Percentiles rank a stretch among this genome's conserved stretches.
phyloP scores from a whole-genome alignment of 2,113 vertebrate species.

The Mustelus asterias region DNA sequence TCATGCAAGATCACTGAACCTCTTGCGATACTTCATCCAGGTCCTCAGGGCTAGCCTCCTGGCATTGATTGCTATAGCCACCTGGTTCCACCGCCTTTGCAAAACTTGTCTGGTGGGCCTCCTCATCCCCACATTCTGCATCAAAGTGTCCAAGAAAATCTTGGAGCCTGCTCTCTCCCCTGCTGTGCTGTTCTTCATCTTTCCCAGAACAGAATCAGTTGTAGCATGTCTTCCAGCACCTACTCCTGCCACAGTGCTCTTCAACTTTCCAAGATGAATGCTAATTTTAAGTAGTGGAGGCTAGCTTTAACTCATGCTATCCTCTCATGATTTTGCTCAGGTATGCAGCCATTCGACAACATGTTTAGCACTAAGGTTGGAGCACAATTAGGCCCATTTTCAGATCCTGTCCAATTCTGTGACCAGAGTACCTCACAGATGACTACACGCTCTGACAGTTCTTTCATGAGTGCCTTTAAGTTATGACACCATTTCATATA shows the following conservation, averaged over 20 bases:
- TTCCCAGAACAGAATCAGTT: not conserved
- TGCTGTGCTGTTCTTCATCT: not conserved
- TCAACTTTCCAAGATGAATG: not conserved
- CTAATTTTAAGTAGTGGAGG: not conserved
- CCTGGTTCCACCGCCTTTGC: not conserved
- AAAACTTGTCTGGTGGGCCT: not conserved
- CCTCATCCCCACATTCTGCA: not conserved
- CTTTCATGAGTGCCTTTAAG: not conserved
- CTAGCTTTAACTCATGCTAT: too few species aligned
- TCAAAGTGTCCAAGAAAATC: not conserved
- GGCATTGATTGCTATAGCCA: not conserved
- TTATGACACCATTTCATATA: not conserved
- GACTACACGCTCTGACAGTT: not conserved
- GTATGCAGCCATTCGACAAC: too few species aligned
- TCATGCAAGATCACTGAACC: not conserved
- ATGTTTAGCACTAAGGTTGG: not conserved
- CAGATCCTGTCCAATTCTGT: not conserved
- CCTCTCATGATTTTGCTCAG: too few species aligned
- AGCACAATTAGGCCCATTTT: not conserved
- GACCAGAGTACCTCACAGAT: not conserved
- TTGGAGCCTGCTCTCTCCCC: not conserved
- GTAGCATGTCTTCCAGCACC: not conserved
- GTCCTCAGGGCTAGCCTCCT: not conserved
- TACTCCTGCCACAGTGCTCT: not conserved
- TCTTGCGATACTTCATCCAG: not conserved